Evolutionary conservation across 2,888 invertebrate genomes (phyloP).

Genomic region (Pedicia rivosa): DNA sequence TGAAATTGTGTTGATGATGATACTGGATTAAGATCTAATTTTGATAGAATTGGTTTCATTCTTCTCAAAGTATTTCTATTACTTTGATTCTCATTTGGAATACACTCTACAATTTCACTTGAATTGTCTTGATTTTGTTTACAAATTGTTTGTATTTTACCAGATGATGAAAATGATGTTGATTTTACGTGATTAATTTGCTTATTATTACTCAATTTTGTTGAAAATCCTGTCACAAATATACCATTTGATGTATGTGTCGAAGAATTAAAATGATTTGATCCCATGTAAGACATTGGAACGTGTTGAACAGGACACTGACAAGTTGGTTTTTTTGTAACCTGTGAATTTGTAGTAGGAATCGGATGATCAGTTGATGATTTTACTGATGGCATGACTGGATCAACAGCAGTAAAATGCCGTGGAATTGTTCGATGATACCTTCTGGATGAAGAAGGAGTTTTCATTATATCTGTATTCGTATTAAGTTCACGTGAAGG

Average conservation of each 20-base stretch:
- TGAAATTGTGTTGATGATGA: constrained; percentile 16
- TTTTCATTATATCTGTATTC: constrained; percentile 16
- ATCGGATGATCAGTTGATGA: constrained; percentile 11
- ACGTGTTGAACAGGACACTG: constrained; percentile 32
- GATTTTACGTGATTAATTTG: constrained; percentile 10
- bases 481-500: neutral
- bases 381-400: constrained; percentile 12
- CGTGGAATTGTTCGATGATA: constrained; percentile 32
- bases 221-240: constrained; percentile 20
- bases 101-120: no score
- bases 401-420: constrained; percentile 28
- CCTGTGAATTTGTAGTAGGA: constrained; percentile 11
- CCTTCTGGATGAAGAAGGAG: constrained; percentile 26
- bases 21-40: constrained; percentile 8
- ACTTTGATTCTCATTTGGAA: no score
- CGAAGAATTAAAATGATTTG: constrained; percentile 20
- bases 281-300: constrained; percentile 32
- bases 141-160: constrained; percentile 8
- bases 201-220: constrained; percentile 15
- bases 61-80: no score
- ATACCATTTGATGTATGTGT: constrained; percentile 8
- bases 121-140: constrained; percentile 8
- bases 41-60: no score
- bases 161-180: constrained; percentile 3
- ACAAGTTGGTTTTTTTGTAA: constrained; percentile 27